Evolutionary conservation across 2,888 invertebrate species (phyloP), one percentile per base, ranked within the genome.

Genomic region (Meta bourneti): DNA sequence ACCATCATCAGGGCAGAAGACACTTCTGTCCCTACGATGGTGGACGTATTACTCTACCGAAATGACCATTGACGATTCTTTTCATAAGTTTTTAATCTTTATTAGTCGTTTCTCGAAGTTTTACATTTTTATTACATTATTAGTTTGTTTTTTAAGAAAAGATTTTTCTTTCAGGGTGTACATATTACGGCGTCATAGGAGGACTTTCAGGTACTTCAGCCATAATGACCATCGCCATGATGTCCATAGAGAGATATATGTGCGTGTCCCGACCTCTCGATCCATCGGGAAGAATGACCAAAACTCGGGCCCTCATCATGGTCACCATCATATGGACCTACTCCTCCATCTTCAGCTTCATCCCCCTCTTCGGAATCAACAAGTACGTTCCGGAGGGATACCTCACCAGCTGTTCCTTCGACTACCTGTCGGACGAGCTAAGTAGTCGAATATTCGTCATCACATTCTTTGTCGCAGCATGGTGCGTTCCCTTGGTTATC

Each of bases 381-480:
- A 96, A 95, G 69, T 98, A 98, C 95, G 97, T 97, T 19, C 97
- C 98, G 7, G 98, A 98, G 95, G 98, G 97, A 1, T 97, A 96
- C 94, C 96, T 98, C 91, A 97, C 97, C 34, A 97, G 97, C 94
- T 98, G 98, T 95, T 97, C 97, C 94, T 98, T 97, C 94, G 98
- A 98, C 95, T 98, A 98, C 94, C 96, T 98, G 80, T 96, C 97
- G 0, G 96, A 95, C 51, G 96, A 96, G 86, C 94, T 95, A 0
- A 94, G 95, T 0, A 96, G 96, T 0, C 96, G 96, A 82, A 96
- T 96, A 91, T 98, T 97, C 94, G 97, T 97, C 94, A 96, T 97
- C 93, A 94, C 96, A 7, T 97, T 97, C 94, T 97, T 97, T 94
- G 96, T 94, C 70, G 93, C 94, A 2, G 98, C 96, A 78, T 98